Evolutionary conservation across 2,888 invertebrate species (phyloP).

Genomic region (Eupelmus urozonus): DNA sequence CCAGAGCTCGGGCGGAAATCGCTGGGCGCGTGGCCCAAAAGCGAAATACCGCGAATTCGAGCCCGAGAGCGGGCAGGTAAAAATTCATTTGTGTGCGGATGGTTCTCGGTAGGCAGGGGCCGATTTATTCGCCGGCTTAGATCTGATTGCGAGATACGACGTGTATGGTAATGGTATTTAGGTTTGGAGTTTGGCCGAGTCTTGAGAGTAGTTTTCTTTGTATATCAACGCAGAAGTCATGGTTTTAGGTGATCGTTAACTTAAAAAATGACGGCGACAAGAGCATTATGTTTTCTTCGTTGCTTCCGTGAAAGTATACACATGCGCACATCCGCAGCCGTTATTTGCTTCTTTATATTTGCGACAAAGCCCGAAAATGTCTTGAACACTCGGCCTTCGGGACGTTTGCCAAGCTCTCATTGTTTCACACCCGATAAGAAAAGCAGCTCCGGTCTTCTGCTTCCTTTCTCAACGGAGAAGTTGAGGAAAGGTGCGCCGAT

Average conservation of each 20-base stretch:
- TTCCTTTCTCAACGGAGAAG: too few relatives aligned
- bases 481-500: background rate
- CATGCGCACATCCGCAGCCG: background rate
- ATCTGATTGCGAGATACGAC: too few relatives aligned
- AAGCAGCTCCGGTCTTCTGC: background rate
- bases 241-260: too few relatives aligned
- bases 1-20: conserved; percentile 36
- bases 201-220: too few relatives aligned
- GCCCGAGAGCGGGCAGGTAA: conserved; percentile 49
- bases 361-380: background rate
- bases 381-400: background rate
- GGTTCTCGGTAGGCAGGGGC: conserved; percentile 36
- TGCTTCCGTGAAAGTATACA: too few relatives aligned
- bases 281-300: too few relatives aligned
- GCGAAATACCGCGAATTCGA: conserved; percentile 48
- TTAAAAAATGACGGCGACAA: too few relatives aligned
- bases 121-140: too few relatives aligned
- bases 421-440: conserved; percentile 4
- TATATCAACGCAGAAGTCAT: too few relatives aligned
- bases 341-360: conserved; percentile 2
- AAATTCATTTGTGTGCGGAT: conserved; percentile 14
- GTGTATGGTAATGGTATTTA: too few relatives aligned
- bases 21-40: conserved; percentile 9
- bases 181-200: too few relatives aligned
- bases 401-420: background rate